Conservation (phyloP, 2,888 invertebrate genomes). For the Drosophila fungiperda region DNA sequence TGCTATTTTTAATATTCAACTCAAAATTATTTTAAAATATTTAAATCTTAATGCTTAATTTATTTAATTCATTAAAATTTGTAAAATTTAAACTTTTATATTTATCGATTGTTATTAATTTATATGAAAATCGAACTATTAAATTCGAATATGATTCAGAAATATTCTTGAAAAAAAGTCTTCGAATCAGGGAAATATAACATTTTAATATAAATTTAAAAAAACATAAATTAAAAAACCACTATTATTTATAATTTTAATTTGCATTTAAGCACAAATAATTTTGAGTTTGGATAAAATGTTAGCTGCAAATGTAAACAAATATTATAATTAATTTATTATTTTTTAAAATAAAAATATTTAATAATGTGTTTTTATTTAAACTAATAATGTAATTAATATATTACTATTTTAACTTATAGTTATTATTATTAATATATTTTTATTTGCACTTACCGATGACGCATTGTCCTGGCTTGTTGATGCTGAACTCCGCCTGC, state of each 20-base stretch:
- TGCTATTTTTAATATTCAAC: neutral
- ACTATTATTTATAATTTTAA: neutral
- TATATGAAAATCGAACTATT: neutral
- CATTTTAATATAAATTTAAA: too few relatives aligned
- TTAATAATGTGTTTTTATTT: too few relatives aligned
- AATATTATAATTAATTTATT: neutral
- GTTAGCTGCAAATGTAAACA: neutral
- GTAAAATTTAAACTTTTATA: neutral
- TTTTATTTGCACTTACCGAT: conserved; percentile 86
- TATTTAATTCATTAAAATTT: neutral
- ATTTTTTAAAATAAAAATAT: too few relatives aligned
- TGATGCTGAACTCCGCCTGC: conserved; percentile 96
- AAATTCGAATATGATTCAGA: neutral
- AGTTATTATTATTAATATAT: neutral
- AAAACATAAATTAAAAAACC: too few relatives aligned
- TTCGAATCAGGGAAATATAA: too few relatives aligned
- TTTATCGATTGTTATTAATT: neutral
- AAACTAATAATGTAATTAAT: neutral
- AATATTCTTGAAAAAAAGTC: too few relatives aligned
- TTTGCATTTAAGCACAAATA: neutral
- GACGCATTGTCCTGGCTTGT: conserved; percentile 89
- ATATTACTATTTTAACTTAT: neutral
- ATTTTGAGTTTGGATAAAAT: neutral
- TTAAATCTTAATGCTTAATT: neutral
- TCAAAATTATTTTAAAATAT: neutral